Conservation (phyloP, 2,113 vertebrate genomes). For the Seriola aureovittata region DNA sequence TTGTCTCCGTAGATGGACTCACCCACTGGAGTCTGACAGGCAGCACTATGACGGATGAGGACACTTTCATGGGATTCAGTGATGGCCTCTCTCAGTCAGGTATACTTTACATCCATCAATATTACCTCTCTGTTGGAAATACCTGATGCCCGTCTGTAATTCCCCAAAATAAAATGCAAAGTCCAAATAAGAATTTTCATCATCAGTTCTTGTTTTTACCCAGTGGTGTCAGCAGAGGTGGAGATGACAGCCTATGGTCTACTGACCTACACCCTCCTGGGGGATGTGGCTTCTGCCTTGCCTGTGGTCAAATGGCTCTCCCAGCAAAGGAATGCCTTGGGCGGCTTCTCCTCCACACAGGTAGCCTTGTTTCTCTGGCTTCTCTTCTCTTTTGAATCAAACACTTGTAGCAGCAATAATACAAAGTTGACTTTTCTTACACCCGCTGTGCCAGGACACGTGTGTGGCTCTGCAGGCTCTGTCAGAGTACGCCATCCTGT, state of each 20-base stretch:
- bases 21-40: constrained; percentile 94
- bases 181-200: not conserved
- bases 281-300: constrained; percentile 90
- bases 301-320: constrained; percentile 96
- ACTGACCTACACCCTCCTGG: constrained; percentile 90
- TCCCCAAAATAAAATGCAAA: constrained; percentile 1
- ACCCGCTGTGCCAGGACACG: constrained; percentile 86
- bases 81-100: constrained; percentile 93
- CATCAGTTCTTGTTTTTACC: not conserved
- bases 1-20: constrained; percentile 87
- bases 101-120: constrained; percentile 49
- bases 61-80: constrained; percentile 92
- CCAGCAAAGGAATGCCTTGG: constrained; percentile 92
- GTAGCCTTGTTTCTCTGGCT: constrained; percentile 61
- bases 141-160: not conserved
- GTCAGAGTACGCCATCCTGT: constrained; percentile 95
- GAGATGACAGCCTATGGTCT: constrained; percentile 95
- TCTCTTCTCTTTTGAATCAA: not conserved
- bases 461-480: constrained; percentile 95
- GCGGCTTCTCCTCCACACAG: constrained; percentile 96
- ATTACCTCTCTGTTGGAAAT: not conserved
- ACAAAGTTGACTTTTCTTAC: not conserved
- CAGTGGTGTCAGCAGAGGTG: constrained; percentile 95
- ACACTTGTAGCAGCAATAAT: not conserved
- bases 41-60: constrained; percentile 88